Percentiles rank a stretch among this genome's conserved stretches.
Evolutionary conservation across 1,140 invertebrate genomes (phyloP).

Genomic region (Solenopsis fugax): DNA sequence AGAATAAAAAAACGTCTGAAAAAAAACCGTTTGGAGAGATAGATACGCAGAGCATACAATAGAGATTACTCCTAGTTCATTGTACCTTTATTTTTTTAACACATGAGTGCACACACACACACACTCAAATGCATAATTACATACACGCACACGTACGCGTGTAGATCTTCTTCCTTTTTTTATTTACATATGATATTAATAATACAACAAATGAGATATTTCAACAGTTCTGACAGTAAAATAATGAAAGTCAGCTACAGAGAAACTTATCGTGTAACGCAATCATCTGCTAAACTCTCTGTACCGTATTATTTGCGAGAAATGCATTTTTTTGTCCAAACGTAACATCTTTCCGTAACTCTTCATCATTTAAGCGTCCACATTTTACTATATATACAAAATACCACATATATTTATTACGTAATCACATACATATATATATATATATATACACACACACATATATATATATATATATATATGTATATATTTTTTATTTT

Average conservation of each 20-base stretch:
- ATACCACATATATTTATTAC: conserved; percentile 61
- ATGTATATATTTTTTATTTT: no score
- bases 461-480: no score
- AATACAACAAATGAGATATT: conserved; percentile 65
- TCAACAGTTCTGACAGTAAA: conserved; percentile 55
- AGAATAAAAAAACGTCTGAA: not conserved
- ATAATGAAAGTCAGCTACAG: conserved; percentile 29
- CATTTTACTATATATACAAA: conserved; percentile 54
- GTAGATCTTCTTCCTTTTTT: not conserved
- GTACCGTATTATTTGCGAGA: conserved; percentile 19
- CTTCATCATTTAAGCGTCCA: conserved; percentile 9
- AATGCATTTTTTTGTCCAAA: conserved; percentile 46
- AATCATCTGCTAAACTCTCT: conserved; percentile 17
- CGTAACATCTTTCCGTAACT: not conserved
- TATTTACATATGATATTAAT: conserved; percentile 62
- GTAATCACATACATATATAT: conserved; percentile 32
- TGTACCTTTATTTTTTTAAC: conserved; percentile 58
- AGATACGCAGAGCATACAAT: not conserved
- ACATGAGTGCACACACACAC: conserved; percentile 44
- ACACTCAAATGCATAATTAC: conserved; percentile 59
- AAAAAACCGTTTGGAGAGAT: not conserved
- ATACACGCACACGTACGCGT: conserved; percentile 25
- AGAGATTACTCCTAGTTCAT: conserved; percentile 25
- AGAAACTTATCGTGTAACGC: conserved; percentile 47
- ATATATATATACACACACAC: conserved; percentile 52